Evolutionary conservation across 2,888 invertebrate species (phyloP).

Genomic region (Aleiodes alternator): DNA sequence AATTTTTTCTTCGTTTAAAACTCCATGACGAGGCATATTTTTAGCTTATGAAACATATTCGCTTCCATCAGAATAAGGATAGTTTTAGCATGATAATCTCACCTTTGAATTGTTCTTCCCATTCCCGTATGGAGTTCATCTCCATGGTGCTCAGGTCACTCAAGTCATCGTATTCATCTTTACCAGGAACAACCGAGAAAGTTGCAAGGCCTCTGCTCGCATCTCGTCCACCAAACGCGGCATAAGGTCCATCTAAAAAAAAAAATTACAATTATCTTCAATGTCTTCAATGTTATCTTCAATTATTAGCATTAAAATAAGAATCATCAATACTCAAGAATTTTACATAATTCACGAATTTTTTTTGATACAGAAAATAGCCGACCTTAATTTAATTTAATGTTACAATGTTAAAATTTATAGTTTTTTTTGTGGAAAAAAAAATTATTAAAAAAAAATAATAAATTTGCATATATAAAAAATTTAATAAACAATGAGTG

Average conservation of each 20-base stretch:
- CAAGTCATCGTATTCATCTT: conserved; percentile 94
- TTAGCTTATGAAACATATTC: background rate
- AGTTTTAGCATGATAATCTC: conserved; percentile 56
- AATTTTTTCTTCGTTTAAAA: background rate
- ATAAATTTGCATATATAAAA: too few species aligned
- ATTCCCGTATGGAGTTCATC: conserved; percentile 96
- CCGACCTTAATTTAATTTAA: too few species aligned
- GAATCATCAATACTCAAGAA: background rate
- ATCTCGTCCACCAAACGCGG: conserved; percentile 95
- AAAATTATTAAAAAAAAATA: too few species aligned
- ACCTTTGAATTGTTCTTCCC: conserved; percentile 99
- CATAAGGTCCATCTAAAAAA: conserved; percentile 91
- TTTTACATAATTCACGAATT: conserved; percentile 18
- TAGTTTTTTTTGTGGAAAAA: too few species aligned
- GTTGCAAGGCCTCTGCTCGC: conserved; percentile 96
- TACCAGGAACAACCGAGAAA: conserved; percentile 89
- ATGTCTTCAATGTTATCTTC: too few species aligned
- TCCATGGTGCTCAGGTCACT: conserved; percentile 94
- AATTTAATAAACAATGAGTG: too few species aligned
- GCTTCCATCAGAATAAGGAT: background rate
- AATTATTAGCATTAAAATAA: conserved; percentile 26
- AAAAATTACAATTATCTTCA: too few species aligned
- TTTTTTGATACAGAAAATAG: too few species aligned
- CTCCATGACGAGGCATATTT: background rate
- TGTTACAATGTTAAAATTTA: too few species aligned